These are phyloP conservation scores for Cactoblastis cactorum DNA, from an alignment of 2,888 invertebrate species.

Conservation along the genomic window DNA sequence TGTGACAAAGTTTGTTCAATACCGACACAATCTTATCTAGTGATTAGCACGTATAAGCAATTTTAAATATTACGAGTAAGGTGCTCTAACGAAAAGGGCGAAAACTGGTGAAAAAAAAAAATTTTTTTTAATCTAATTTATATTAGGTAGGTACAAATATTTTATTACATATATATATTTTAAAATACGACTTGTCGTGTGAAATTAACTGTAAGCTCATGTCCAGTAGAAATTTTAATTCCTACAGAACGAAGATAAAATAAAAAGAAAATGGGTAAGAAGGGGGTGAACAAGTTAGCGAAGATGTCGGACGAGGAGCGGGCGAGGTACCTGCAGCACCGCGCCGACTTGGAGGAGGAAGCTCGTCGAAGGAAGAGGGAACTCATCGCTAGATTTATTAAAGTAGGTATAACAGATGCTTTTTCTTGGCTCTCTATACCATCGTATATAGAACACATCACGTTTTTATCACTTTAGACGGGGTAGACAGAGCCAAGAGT, in stretches of 20 bases:
- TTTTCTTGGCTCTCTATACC: too few relatives aligned
- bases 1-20: conserved; percentile 13
- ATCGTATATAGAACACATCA: too few relatives aligned
- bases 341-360: conserved; percentile 90
- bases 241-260: not conserved
- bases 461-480: too few relatives aligned
- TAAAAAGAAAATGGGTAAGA: conserved; percentile 78
- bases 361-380: conserved; percentile 88
- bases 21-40: not conserved
- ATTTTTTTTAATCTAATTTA: too few relatives aligned
- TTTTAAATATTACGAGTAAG: not conserved
- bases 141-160: too few relatives aligned
- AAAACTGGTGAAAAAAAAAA: too few relatives aligned
- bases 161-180: too few relatives aligned
- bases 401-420: conserved; percentile 76
- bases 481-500: too few relatives aligned
- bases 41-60: not conserved
- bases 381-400: conserved; percentile 88
- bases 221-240: too few relatives aligned
- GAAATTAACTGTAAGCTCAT: too few relatives aligned
- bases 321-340: conserved; percentile 88
- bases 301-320: conserved; percentile 93
- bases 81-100: too few relatives aligned
- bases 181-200: too few relatives aligned
- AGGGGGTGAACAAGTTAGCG: conserved; percentile 85